Base-by-base conservation (phyloP, 2,888 invertebrate genomes). In the Stictocephala bisonia region DNA sequence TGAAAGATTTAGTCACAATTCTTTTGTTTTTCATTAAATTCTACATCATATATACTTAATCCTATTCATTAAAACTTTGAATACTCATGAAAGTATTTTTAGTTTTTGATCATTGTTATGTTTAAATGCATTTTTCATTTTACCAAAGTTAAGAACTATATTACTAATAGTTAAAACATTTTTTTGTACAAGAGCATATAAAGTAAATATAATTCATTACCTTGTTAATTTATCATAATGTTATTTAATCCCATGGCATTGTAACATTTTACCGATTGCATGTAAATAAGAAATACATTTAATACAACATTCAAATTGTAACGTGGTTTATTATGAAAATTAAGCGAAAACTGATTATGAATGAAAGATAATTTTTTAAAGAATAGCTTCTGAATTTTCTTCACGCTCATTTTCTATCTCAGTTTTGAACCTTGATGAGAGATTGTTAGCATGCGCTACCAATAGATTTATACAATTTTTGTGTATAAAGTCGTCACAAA, bases 221-320 rank as follows among this genome's bases (percentile, higher is more conserved):
- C n/a, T n/a, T n/a, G n/a, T n/a, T n/a, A n/a, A n/a, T n/a, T n/a
- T n/a, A n/a, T 60, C 35, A 60, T 18, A 29, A 60, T 60, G 31
- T 60, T 27, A 60, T 60, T 60, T 40, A 29, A 9, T 18, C 26
- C 31, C 3, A 40, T 20, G 18, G 27, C 22, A 9, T 71, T 27
- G 20, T 44, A 3, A 24, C 2, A 60, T 22, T 24, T 41, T 18
- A 53, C 2, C 4, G 40, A 48, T 48, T 64, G 60, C 48, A 71
- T 29, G 15, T 48, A 44, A 40, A 71, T 58, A 20, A 56, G 15
- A 58, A 71, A 60, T 11, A 31, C 27, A 60, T 60, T 60, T 60
- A 60, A 60, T 18, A 60, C 29, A 27, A 31, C 29, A 15, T 18
- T 29, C 9, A 60, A n/a, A 60, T 3, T 29, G 60, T 60, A 31